phyloP scores from a whole-genome alignment of 2,888 invertebrate species.

The Urechis unicinctus region DNA sequence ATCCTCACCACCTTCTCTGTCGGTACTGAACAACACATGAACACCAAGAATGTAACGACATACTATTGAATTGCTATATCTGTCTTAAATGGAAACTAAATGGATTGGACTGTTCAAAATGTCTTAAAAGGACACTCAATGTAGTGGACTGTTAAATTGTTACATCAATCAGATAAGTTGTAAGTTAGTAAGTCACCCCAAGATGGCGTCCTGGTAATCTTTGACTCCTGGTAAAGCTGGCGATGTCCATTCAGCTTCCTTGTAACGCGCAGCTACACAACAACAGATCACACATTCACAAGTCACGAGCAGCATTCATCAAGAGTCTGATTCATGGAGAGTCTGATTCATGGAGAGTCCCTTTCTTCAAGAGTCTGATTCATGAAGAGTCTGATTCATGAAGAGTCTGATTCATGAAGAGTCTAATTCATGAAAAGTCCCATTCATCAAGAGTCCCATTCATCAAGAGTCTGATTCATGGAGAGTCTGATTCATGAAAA shows the following conservation, averaged over 20 bases:
- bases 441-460: too few species aligned
- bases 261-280: slow-evolving; percentile 43
- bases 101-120: background rate
- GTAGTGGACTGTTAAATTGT: background rate
- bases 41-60: background rate
- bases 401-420: too few species aligned
- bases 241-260: slow-evolving; percentile 63
- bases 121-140: background rate
- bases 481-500: too few species aligned
- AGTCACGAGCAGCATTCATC: too few species aligned
- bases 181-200: slow-evolving; percentile 66
- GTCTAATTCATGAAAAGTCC: too few species aligned
- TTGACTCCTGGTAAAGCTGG: slow-evolving; percentile 65
- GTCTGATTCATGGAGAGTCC: too few species aligned
- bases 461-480: too few species aligned
- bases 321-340: too few species aligned
- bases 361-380: too few species aligned
- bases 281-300: too few species aligned
- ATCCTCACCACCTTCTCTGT: slow-evolving; percentile 90
- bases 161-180: slow-evolving; percentile 71
- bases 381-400: too few species aligned
- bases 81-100: background rate
- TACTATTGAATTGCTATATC: background rate
- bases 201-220: slow-evolving; percentile 54
- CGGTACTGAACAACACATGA: slow-evolving; percentile 60